Evolutionary conservation across 1,140 invertebrate genomes (phyloP).

Genomic region (Agrilus planipennis): DNA sequence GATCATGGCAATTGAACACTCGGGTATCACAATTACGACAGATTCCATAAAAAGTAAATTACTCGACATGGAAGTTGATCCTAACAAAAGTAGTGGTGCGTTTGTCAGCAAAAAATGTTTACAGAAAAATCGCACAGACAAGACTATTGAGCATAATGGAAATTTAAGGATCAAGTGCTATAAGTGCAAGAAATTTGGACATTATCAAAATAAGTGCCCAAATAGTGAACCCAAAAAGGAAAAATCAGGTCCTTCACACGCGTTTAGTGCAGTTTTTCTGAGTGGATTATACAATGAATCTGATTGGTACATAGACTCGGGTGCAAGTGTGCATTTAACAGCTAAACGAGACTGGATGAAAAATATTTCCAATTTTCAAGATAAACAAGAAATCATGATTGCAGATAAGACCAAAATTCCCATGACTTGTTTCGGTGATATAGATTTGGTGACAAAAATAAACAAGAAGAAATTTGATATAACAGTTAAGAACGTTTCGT

Average conservation of each 20-base stretch:
- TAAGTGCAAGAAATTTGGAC: slow-evolving; percentile 1
- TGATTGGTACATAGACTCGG: slow-evolving; percentile 26
- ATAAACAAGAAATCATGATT: no score
- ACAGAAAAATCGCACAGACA: no score
- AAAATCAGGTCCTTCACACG: slow-evolving; percentile 15
- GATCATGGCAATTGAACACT: slow-evolving; percentile 30
- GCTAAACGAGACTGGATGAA: slow-evolving; percentile 12
- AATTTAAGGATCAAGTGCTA: slow-evolving; percentile 2
- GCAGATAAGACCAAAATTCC: no score
- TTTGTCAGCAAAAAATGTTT: no score
- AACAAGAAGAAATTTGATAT: no score
- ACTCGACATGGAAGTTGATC: no score
- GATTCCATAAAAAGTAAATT: slow-evolving; percentile 15
- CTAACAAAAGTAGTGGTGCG: no score
- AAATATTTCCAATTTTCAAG: no score
- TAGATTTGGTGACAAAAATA: no score
- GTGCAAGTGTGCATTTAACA: slow-evolving; percentile 23
- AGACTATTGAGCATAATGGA: no score
- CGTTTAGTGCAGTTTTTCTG: slow-evolving; percentile 19
- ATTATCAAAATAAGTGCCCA: slow-evolving; percentile 20
- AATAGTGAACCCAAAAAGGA: slow-evolving; percentile 13
- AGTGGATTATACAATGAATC: slow-evolving; percentile 14
- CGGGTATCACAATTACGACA: slow-evolving; percentile 14
- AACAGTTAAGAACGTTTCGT: background rate
- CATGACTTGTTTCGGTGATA: no score